phyloP scores from a whole-genome alignment of 2,797 vertebrate species.

The Apogon hyalosoma region DNA sequence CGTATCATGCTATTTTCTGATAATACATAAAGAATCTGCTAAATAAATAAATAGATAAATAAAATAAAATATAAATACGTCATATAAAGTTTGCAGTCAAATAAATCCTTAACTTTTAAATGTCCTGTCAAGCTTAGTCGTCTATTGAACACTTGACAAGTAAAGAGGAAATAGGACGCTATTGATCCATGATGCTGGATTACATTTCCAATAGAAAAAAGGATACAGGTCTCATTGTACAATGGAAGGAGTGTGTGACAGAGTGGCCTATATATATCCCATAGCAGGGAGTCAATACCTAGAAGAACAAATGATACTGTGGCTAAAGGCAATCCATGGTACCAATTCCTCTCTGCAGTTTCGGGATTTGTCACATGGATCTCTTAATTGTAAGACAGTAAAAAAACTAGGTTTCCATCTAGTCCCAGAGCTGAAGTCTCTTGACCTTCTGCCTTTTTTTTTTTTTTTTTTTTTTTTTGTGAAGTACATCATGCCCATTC shows the following conservation, averaged over 20 bases:
- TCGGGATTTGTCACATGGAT: slow-evolving; percentile 48
- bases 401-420: slow-evolving; percentile 23
- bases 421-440: slow-evolving; percentile 27
- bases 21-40: background rate
- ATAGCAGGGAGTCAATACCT: slow-evolving; percentile 62
- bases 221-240: slow-evolving; percentile 58
- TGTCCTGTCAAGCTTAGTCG: slow-evolving; percentile 17
- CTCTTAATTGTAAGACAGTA: slow-evolving; percentile 39
- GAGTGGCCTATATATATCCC: slow-evolving; percentile 69
- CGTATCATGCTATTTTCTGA: background rate
- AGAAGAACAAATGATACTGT: slow-evolving; percentile 58
- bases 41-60: too few species aligned
- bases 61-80: background rate
- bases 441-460: background rate
- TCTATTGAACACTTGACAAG: slow-evolving; percentile 57
- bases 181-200: slow-evolving; percentile 67
- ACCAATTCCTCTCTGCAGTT: slow-evolving; percentile 46
- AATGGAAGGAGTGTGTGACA: slow-evolving; percentile 62
- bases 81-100: slow-evolving; percentile 17
- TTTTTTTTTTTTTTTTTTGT: slow-evolving; percentile 3
- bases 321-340: slow-evolving; percentile 50
- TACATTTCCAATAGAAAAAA: slow-evolving; percentile 63
- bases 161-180: slow-evolving; percentile 59
- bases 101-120: slow-evolving; percentile 37
- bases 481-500: background rate